Evolutionary conservation across 2,113 vertebrate species (phyloP).

Genomic region (Rhabdornis inornatus): DNA sequence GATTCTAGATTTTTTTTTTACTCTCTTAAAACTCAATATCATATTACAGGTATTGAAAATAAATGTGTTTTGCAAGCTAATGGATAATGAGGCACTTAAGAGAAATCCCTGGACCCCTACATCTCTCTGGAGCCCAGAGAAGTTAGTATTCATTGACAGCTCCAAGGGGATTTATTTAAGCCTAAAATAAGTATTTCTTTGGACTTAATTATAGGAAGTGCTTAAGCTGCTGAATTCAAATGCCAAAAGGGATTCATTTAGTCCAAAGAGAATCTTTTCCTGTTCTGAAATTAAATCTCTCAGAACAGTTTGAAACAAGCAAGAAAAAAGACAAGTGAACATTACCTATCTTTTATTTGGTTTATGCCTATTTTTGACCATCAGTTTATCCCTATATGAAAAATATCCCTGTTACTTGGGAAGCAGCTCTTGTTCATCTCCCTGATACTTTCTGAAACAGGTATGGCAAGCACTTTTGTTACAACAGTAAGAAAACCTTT

Average conservation of each 20-base stretch:
- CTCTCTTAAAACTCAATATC: conserved; percentile 34
- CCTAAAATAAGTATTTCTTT: conserved; percentile 61
- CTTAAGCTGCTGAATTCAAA: conserved; percentile 47
- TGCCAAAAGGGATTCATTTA: conserved; percentile 61
- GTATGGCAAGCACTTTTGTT: background rate
- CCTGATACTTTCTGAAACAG: background rate
- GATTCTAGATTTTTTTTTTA: background rate
- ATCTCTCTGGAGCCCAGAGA: conserved; percentile 33
- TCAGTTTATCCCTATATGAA: background rate
- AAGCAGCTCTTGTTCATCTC: background rate
- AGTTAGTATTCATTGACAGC: conserved; percentile 50
- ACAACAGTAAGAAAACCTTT: background rate
- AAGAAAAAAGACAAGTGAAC: background rate
- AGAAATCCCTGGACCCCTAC: background rate
- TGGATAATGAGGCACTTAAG: conserved; percentile 44
- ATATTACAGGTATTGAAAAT: conserved; percentile 56
- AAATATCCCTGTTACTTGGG: background rate
- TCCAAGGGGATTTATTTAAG: conserved; percentile 70
- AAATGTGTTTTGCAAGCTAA: conserved; percentile 45
- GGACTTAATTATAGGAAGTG: conserved; percentile 56
- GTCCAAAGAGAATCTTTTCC: conserved; percentile 49
- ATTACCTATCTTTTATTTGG: background rate
- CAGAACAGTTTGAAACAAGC: conserved; percentile 21
- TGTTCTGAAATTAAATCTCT: conserved; percentile 62
- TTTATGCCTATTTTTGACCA: background rate